phyloP scores from a whole-genome alignment of 2,888 invertebrate species.

The Taphrorychus bicolor region DNA sequence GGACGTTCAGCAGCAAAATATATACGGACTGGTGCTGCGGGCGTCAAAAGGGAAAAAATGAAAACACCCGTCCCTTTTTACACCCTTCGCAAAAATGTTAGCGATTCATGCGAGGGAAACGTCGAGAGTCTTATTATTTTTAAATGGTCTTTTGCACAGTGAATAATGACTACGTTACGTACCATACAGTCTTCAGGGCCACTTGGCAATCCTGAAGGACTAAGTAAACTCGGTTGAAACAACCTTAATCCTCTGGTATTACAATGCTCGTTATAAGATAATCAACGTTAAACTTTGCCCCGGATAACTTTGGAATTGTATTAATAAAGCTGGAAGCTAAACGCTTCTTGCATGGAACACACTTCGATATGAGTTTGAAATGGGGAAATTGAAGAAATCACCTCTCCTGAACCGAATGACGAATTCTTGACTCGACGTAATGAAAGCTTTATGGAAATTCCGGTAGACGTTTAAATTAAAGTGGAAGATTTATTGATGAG shows the following conservation, averaged over 20 bases:
- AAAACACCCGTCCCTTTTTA: not conserved
- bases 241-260: not conserved
- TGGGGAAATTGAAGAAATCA: not conserved
- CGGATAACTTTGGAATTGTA: not conserved
- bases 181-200: not conserved
- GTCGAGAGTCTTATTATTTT: not conserved
- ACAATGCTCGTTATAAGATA: not conserved
- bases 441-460: slow-evolving; percentile 24
- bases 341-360: too few species aligned
- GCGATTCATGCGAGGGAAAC: not conserved
- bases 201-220: not conserved
- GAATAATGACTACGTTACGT: not conserved
- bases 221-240: not conserved
- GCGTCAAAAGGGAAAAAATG: not conserved
- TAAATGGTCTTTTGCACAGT: not conserved
- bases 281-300: not conserved
- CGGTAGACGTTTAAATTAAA: slow-evolving; percentile 15
- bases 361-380: too few species aligned
- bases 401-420: not conserved
- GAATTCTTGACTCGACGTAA: slow-evolving; percentile 4
- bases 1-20: not conserved
- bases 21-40: not conserved
- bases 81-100: not conserved
- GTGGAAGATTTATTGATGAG: slow-evolving; percentile 8
- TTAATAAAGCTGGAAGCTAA: too few species aligned